Evolutionary conservation across 92 coral and sea anemone genomes (phyloP), one percentile per base, ranked within the genome.

Genomic region (Pocillopora meandrina): DNA sequence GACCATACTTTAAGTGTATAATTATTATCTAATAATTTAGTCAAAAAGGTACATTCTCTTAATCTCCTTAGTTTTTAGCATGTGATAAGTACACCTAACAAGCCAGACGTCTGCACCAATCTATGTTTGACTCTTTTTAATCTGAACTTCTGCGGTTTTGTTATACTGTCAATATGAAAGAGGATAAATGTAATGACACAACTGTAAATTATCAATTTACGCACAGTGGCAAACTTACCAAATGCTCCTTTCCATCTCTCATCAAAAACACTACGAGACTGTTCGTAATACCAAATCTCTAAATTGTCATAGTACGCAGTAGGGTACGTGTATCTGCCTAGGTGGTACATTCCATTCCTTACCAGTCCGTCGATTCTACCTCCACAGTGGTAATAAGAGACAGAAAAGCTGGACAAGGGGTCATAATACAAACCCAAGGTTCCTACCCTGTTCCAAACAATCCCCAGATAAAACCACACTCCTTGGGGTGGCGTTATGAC

Each of bases 391-490:
- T 19, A 3, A 9, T 0, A 26, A 26, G 1, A 1, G 11, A 9
- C 0, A 14, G 65, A 23, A 3, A 20, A 7, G 16, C 9, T 1
- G 17, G 49, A 18, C 65, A 56, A 23, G 1, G 15, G 1, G 61
- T 83, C 86, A 12, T 8, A 5, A 19, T 83, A 35, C 31, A 63
- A 11, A 18, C 64, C 49, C 11, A 83, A 69, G 9, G 12, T 83
- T 5, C 86, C 86, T 18, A 20, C 33, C 62, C 62, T 73, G 61
- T 83, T 73, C 86, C 86, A 83, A 49, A 83, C 68, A 8, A 83
- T 26, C 31, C 86, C 86, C 9, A 83, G 72, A 56, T 74, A 83
- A 18, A 61, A 56, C 86, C 86, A 83, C 56, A 73, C 80, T 8
- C 72, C 80, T 1, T 31, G 7, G 55, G 9, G 79, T 55, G 64